phyloP scores from a whole-genome alignment of 2,797 vertebrate genomes.

The Meda fulgida region DNA sequence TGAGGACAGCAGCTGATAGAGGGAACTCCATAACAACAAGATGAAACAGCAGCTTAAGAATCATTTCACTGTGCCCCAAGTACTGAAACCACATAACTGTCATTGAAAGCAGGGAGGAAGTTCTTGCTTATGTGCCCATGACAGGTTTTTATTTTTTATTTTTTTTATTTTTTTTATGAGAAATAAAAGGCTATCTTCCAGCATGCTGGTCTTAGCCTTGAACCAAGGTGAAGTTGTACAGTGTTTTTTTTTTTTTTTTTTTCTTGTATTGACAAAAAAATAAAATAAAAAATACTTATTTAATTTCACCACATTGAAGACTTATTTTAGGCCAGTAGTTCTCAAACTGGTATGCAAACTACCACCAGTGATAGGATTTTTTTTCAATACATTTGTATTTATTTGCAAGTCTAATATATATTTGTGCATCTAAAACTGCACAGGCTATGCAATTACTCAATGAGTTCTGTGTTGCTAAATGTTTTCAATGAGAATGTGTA shows the following conservation, averaged over 20 bases:
- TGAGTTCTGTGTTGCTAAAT: background rate
- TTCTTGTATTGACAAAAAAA: background rate
- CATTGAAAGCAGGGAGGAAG: background rate
- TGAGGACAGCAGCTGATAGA: slow-evolving; percentile 1
- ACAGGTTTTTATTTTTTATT: no score
- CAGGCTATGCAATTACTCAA: background rate
- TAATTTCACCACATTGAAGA: background rate
- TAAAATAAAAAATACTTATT: background rate
- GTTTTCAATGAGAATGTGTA: background rate
- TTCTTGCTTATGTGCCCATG: background rate
- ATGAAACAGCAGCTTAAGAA: background rate
- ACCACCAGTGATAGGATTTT: no score
- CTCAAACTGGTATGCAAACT: background rate
- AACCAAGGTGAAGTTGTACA: background rate
- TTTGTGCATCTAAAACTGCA: background rate
- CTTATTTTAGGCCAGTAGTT: background rate
- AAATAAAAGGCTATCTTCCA: background rate
- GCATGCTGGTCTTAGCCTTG: background rate
- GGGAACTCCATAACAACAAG: background rate
- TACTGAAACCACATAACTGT: background rate
- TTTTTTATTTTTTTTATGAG: background rate
- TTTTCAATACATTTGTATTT: background rate
- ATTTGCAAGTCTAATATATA: background rate
- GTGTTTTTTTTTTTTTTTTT: no score
- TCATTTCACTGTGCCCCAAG: background rate